Base-by-base conservation (phyloP, 2,888 invertebrate genomes). In the Torymus texanus region DNA sequence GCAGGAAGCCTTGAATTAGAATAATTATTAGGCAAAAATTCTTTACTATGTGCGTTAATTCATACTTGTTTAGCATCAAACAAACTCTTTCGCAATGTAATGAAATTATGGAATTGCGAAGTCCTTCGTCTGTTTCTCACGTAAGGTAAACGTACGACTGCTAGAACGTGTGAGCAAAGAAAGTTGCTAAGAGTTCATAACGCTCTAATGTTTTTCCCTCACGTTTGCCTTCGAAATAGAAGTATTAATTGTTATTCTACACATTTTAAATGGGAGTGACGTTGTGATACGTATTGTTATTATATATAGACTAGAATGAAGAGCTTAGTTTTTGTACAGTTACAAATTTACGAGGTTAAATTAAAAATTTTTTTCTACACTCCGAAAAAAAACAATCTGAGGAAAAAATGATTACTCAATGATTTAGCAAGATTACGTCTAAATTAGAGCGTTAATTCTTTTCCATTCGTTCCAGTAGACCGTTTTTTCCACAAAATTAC, bases 51-150 rank as follows among this genome's bases (percentile, higher is more conserved):
- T 18, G n/a, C 63, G 61, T 50, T 56, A 73, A 63, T 73, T 73
- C 18, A 21, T 59, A 70, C 41, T 73, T 73, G 18, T 63, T 29
- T 62, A 62, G 62, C 29, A 14, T 21, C 55, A 29, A 62, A 63
- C 55, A 13, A 62, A 55, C 62, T 53, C 61, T 74, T 74, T 74
- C 74, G 74, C 65, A 74, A 70, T 10, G 59, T 59, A 70, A 63
- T 65, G 65, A 65, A 74, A 74, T 74, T 74, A 65, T 58, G 56
- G 65, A 50, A 74, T 74, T 74, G 74, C 74, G 56, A 65, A 65
- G 65, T 58, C 29, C 29, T 29, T 29, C 29, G 29, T 29, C 63
- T 55, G 13, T 56, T 63, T 63, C 72, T 53, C 55, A 63, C 55
- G 72, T 29, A 62, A 3, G 29, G 62, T 11, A 24, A 63, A 62